Evolutionary conservation across 1,140 invertebrate genomes (phyloP), one percentile per base, ranked within the genome.

Genomic region (Bombus turneri): DNA sequence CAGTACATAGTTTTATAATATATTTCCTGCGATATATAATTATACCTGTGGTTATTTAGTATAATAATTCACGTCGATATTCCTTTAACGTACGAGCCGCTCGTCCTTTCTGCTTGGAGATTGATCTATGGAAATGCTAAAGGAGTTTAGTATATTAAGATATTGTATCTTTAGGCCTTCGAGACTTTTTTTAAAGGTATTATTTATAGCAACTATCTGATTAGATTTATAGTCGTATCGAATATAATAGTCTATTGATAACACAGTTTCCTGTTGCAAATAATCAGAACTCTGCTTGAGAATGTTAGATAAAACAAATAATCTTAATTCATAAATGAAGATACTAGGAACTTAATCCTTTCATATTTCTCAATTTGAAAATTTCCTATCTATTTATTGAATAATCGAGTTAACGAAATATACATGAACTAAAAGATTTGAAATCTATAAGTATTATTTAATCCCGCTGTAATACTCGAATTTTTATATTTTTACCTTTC

Each of bases 81-180:
- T 66, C 18, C 34, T 66, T 78, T n/a, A 39, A 59, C 22, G 34
- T 15, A 66, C 18, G 4, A 43, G n/a, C 3, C 15, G 53, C 13
- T 25, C 37, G 28, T 31, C 64, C 39, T 25, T 78, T 3, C 6
- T 41, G n/a, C 22, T 39, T 59, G 15, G 6, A 39, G 59, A 76
- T 83, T 13, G 81, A 81, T 64, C 41, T 81, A 81, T 53, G 57
- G 69, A 85, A 75, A 82, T 75, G 71, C n/a, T 4, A 12, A 78
- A 31, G 37, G 22, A n/a, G 39, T 25, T 12, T 64, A 1, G 37
- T 41, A 31, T 43, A 66, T 78, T 78, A 66, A 66, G 76, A 78
- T 78, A 78, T 39, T 59, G 53, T 78, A 78, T 78, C 59, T 41
- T 64, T 28, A 62, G 15, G 28, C 76, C 57, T 64, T 64, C 76